Conservation (phyloP, 2,113 vertebrate species). For the Sylvicapra grimmia region DNA sequence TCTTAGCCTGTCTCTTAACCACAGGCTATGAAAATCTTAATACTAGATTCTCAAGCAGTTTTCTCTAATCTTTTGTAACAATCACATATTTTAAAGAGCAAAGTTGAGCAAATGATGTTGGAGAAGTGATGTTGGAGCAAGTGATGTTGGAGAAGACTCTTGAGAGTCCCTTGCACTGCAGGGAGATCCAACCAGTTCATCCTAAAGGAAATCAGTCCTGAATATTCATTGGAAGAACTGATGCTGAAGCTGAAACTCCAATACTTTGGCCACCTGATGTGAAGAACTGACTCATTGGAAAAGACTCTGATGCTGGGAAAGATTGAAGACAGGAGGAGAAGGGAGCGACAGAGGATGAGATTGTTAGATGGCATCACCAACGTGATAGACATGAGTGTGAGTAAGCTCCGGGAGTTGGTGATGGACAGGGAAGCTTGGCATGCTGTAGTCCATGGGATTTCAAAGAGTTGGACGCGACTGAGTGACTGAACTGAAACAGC, state of each 20-base stretch:
- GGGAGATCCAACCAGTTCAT: background rate
- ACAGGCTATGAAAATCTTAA: background rate
- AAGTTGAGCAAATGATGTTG: background rate
- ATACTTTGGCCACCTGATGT: background rate
- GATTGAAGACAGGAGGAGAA: background rate
- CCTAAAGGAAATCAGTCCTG: background rate
- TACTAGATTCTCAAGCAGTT: background rate
- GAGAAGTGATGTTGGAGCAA: background rate
- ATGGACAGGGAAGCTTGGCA: background rate
- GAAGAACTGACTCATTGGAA: background rate
- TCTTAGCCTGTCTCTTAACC: background rate
- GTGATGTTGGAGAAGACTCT: background rate
- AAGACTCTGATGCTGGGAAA: background rate
- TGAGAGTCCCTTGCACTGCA: background rate
- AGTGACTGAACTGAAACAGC: background rate
- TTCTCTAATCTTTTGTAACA: background rate
- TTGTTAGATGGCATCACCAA: background rate
- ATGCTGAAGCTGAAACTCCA: background rate
- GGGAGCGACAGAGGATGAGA: background rate
- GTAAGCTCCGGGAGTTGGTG: background rate
- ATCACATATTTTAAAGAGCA: background rate
- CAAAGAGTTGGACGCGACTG: fast-evolving
- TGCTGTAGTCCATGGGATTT: background rate
- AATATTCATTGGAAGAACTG: background rate
- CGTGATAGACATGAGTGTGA: fast-evolving